Conservation (phyloP, 2,113 vertebrate species). For the Corythaeola cristata region DNA sequence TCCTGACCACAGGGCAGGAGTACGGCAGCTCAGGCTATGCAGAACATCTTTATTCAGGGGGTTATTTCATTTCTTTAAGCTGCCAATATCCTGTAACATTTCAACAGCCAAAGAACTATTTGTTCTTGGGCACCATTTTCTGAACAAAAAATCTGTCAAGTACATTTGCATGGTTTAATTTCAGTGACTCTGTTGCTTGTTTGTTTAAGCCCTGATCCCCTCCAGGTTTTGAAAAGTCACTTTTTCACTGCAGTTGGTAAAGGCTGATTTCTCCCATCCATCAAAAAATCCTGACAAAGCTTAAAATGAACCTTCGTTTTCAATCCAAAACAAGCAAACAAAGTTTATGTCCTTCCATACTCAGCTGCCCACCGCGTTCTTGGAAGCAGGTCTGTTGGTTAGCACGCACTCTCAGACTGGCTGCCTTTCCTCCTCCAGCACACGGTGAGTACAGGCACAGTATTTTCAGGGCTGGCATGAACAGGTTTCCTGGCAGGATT, state of each 20-base stretch:
- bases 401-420: accelerated
- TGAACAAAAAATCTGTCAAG: slow-evolving; percentile 8
- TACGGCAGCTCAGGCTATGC: background rate
- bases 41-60: background rate
- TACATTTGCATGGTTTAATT: slow-evolving; percentile 35
- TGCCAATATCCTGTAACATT: slow-evolving; percentile 18
- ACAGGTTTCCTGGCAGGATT: background rate
- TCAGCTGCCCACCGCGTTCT: background rate
- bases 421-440: background rate
- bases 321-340: background rate
- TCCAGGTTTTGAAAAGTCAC: background rate
- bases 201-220: background rate
- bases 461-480: background rate
- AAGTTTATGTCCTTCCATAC: background rate
- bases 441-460: accelerated
- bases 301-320: background rate
- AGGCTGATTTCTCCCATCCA: background rate
- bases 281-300: background rate
- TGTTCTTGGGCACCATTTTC: slow-evolving; percentile 25
- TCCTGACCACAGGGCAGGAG: background rate
- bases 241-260: background rate
- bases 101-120: slow-evolving; percentile 45
- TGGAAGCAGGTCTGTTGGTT: background rate
- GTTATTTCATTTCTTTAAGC: background rate
- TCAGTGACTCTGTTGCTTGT: background rate